Evolutionary conservation across 37 sponge, comb jelly and placozoan genomes (phyloP).

Genomic region (Diacarnus erythraeanus): DNA sequence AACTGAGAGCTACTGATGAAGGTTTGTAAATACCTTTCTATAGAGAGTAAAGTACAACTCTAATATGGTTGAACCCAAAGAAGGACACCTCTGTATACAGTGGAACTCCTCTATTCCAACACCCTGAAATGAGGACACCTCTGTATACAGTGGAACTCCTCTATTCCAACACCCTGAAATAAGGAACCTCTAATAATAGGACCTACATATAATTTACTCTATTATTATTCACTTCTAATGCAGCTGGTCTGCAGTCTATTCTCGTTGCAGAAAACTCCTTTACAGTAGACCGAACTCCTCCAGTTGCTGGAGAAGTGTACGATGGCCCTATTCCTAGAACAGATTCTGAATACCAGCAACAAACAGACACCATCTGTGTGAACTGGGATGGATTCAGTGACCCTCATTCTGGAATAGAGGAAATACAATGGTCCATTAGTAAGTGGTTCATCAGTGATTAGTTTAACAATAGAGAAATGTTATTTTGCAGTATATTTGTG

Average conservation of each 20-base stretch:
- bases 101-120: too few relatives aligned
- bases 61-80: too few relatives aligned
- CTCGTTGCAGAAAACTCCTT: constrained; percentile 25
- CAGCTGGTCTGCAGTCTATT: constrained; percentile 63
- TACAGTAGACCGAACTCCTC: constrained; percentile 71
- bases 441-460: not conserved
- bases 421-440: constrained; percentile 59
- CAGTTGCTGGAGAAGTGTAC: constrained; percentile 46
- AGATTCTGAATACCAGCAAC: constrained; percentile 56
- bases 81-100: too few relatives aligned
- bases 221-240: not conserved
- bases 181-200: not conserved
- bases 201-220: not conserved
- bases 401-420: constrained; percentile 59
- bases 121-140: too few relatives aligned
- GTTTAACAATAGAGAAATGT: too few relatives aligned
- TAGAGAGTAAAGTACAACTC: too few relatives aligned
- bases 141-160: too few relatives aligned
- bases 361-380: constrained; percentile 51
- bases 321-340: constrained; percentile 25
- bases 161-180: not conserved
- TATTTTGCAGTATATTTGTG: too few relatives aligned
- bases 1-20: constrained; percentile 70
- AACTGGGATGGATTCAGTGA: constrained; percentile 64
- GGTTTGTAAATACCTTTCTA: constrained; percentile 68